Base-by-base conservation (phyloP, 1,140 invertebrate genomes). In the Hesperophylax magnus region DNA sequence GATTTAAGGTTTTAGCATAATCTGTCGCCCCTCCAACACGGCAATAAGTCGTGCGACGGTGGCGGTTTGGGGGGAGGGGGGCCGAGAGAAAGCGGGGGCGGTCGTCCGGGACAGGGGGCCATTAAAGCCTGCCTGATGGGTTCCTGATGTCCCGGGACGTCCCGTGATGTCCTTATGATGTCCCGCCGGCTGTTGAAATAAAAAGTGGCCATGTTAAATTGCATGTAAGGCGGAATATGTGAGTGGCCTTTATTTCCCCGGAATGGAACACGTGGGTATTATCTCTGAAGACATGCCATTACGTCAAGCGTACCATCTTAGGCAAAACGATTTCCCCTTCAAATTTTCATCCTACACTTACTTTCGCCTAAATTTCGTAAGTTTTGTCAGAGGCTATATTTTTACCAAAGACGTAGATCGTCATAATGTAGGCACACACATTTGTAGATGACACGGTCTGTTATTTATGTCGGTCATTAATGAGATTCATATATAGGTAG, bases 61-160 rank as follows among this genome's bases (percentile, higher is more conserved):
- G 15, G 17, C 56, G 34, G 15, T 34, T 11, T 31, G 39, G 18
- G 20, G n/a, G n/a, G 22, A n/a, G 31, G n/a, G 53, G 9, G 22
- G 47, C n/a, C n/a, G 1, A 3, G 52, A 2, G 24, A 53, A 17
- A 14, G 20, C 31, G 17, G 17, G 9, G 71, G 47, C 39, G 71
- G 47, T 8, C 18, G 17, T 11, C 53, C 9, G 47, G 18, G 20
- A 54, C 39, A 47, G 39, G 52, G 52, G 20, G 31, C 34, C 34
- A 63, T 77, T 63, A 77, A 63, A 47, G 53, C 58, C 31, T 8
- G 17, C 47, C 80, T 84, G 82, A 84, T 84, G 82, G 81, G 74
- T 84, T 84, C 82, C 80, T 84, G 82, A 84, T 84, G 82, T 84
- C 77, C 77, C 63, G 63, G 81, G 82, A 84, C 81, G 82, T 84